Conservation (phyloP, 2,888 invertebrate species). For the Folsomia manolachei region DNA sequence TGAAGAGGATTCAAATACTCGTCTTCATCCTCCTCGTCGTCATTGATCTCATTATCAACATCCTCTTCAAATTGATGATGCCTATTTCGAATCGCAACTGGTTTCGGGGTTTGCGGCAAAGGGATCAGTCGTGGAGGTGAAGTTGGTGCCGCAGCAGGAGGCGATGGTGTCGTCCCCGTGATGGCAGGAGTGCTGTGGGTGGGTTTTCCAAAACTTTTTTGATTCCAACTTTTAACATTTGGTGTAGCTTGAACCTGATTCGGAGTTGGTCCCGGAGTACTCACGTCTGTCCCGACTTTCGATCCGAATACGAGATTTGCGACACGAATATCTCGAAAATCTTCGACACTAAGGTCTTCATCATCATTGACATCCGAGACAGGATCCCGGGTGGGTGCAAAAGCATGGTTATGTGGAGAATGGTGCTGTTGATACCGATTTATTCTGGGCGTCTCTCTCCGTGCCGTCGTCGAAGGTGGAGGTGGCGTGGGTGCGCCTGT, state of each 20-base stretch:
- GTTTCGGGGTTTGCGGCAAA: background rate
- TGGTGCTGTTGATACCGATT: slow-evolving; percentile 16
- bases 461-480: slow-evolving; percentile 32
- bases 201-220: background rate
- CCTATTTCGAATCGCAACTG: background rate
- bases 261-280: background rate
- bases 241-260: background rate
- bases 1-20: background rate
- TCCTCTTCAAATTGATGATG: background rate
- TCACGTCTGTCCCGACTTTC: slow-evolving; percentile 27
- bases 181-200: background rate
- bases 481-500: slow-evolving; percentile 32
- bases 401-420: slow-evolving; percentile 48
- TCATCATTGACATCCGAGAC: slow-evolving; percentile 37
- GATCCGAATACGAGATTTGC: slow-evolving; percentile 45
- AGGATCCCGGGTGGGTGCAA: slow-evolving; percentile 48
- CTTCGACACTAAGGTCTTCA: slow-evolving; percentile 42
- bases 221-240: background rate
- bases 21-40: background rate
- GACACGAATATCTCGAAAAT: slow-evolving; percentile 44
- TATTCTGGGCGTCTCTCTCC: background rate
- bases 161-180: background rate
- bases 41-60: background rate
- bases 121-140: slow-evolving; percentile 14
- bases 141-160: slow-evolving; percentile 8